Evolutionary conservation across 2,113 vertebrate species (phyloP), one percentile per base, ranked within the genome.

Genomic region (Empidonax traillii): DNA sequence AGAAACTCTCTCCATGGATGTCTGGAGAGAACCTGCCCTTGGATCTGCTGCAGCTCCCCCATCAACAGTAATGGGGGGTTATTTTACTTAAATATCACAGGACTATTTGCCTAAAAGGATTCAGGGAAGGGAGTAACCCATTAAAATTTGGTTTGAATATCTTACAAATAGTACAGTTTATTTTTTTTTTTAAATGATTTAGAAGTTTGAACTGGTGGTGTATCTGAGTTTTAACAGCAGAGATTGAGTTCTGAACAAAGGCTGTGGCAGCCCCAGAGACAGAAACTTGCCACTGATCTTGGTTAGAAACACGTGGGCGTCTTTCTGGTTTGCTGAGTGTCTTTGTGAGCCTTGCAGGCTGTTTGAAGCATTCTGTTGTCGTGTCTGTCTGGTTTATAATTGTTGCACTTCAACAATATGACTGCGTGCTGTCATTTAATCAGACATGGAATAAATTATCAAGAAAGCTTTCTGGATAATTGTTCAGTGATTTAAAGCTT

Each of bases 371-470:
- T 96, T 88, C 67, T 97, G 91, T 90, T 95, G 94, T 97, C 78
- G 49, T 95, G 87, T 95, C 92, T 95, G 89, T 96, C 94, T 94
- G 85, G 78, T 91, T 95, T 91, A 44, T 96, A 95, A 88, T 93
- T 93, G 91, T 96, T 95, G 85, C 91, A 77, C 87, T 95, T 95
- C 85, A 97, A 52, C 93, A 96, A 76, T 91, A 79, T 91, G 82
- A 96, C 91, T 95, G 51, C 67, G 56, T 92, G 72, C 94, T 94
- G 93, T 96, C 93, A 84, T 93, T 96, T 96, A 93, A 93, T 91
- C 87, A 92, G 79, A 58, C 63, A 67, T 90, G 1, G 52, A 93
- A 82, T 93, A 93, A 88, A 95, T 97, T 91, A 96, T 85, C 94
- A 77, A 31, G 79, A 80, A 84, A 93, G 87, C 87, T 90, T 91